Conservation (phyloP, 2,888 invertebrate species). For the Nephrocerus scutellatus region DNA sequence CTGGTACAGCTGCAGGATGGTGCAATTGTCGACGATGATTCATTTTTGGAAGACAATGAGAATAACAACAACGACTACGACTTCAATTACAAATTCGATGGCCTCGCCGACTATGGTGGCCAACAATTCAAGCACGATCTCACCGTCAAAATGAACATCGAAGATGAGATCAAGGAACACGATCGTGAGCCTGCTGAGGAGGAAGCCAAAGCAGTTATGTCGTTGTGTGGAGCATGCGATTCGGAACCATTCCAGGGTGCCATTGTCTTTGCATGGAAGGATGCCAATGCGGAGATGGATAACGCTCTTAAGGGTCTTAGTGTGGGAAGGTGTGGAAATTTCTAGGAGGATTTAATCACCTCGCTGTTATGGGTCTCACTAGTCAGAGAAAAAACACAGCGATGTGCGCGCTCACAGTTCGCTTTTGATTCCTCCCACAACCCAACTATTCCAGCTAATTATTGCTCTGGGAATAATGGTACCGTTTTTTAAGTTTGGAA, state of each 20-base stretch:
- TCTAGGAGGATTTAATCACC: slow-evolving; percentile 31
- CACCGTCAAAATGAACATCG: slow-evolving; percentile 42
- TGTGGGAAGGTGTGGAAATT: slow-evolving; percentile 44
- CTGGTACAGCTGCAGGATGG: slow-evolving; percentile 61
- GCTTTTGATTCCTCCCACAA: too few relatives aligned
- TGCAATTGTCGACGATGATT: slow-evolving; percentile 57
- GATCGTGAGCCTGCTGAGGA: slow-evolving; percentile 77
- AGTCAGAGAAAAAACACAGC: slow-evolving; percentile 22
- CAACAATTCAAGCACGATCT: slow-evolving; percentile 59
- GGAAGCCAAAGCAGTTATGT: slow-evolving; percentile 73
- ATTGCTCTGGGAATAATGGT: too few relatives aligned
- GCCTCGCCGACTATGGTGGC: slow-evolving; percentile 65
- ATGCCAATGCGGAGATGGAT: slow-evolving; percentile 40
- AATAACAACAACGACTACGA: slow-evolving; percentile 13
- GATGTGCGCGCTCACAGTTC: too few relatives aligned
- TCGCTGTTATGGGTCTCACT: too few relatives aligned
- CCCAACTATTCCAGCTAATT: too few relatives aligned
- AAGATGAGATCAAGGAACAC: slow-evolving; percentile 52
- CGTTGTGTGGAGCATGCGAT: slow-evolving; percentile 67
- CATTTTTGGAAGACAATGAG: too few relatives aligned
- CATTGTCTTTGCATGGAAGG: slow-evolving; percentile 69
- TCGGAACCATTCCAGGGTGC: slow-evolving; percentile 75
- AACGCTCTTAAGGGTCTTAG: slow-evolving; percentile 43
- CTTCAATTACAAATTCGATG: slow-evolving; percentile 45
- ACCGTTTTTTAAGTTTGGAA: too few relatives aligned